Conservation (phyloP, 2,113 vertebrate species). For the Pogona vitticeps region DNA sequence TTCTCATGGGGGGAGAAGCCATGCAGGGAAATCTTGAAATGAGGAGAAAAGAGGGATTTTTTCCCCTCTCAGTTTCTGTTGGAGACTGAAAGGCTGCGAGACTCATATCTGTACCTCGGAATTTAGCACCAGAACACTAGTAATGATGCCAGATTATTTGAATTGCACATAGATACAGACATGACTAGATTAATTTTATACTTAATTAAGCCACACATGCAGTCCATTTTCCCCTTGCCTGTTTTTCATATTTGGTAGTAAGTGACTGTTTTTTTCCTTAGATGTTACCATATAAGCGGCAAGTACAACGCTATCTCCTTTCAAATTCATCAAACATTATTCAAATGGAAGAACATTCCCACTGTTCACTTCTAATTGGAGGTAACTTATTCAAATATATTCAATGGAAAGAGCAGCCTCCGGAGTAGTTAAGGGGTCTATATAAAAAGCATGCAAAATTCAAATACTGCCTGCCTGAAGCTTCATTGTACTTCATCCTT, state of each 20-base stretch:
- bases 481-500: not conserved
- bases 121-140: too few relatives aligned
- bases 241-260: not conserved
- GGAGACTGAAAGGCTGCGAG: too few relatives aligned
- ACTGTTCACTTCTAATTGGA: not conserved
- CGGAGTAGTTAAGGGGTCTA: not conserved
- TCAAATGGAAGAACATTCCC: not conserved
- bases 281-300: not conserved
- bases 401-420: not conserved
- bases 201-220: not conserved
- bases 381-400: slow-evolving; percentile 19
- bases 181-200: not conserved
- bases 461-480: slow-evolving; percentile 6
- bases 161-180: not conserved
- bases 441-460: not conserved
- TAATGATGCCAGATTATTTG: not conserved
- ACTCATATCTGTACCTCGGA: too few relatives aligned
- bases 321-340: not conserved
- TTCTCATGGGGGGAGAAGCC: too few relatives aligned
- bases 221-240: not conserved
- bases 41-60: too few relatives aligned
- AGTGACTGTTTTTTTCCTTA: not conserved
- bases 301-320: not conserved
- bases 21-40: too few relatives aligned
- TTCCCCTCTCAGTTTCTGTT: too few relatives aligned